Base-by-base conservation (phyloP, 2,888 invertebrate species). In the Molorchus minor region DNA sequence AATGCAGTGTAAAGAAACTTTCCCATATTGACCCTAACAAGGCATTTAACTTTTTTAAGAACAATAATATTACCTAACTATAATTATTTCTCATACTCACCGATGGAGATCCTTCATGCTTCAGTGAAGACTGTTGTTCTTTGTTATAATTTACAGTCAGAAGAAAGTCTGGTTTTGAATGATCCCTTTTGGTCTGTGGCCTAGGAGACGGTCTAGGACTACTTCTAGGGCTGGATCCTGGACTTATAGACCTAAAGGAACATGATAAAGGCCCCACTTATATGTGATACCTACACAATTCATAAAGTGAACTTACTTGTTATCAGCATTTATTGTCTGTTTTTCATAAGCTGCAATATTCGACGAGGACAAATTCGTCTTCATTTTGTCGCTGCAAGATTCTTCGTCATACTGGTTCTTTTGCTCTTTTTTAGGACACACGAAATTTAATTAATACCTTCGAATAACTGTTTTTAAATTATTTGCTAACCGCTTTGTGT, bases 171-270 rank as follows among this genome's bases (percentile, higher is more conserved):
- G 74, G 73, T 64, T 72, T 76, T 25, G 72, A 68, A 67, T 78
- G 79, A 53, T 80, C 80, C 56, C 76, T 68, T 65, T 76, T 72
- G 47, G 63, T 69, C 61, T 76, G 77, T 29, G 82, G 82, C 58
- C 80, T 79, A n/a, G 84, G 84, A 30, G 84, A 84, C 33, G 83
- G 81, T 69, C 80, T 80, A 30, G 84, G 84, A 63, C 84, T 85
- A 43, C 81, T 80, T 38, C 79, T 74, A 29, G 83, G 83, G 70
- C 83, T 84, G 44, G 79, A 73, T 64, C 74, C 75, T 36, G 80
- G 81, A 64, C 80, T 82, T 21, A 63, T 64, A 57, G 77, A 77
- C 68, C 78, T 80, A 62, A 46, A 62, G 63, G 55, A 58, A 41
- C 15, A 13, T 10, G n/a, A 56, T 16, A 56, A 10, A n/a, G 16